Conservation (phyloP, 2,888 invertebrate species). For the Enchytraeus crypticus region DNA sequence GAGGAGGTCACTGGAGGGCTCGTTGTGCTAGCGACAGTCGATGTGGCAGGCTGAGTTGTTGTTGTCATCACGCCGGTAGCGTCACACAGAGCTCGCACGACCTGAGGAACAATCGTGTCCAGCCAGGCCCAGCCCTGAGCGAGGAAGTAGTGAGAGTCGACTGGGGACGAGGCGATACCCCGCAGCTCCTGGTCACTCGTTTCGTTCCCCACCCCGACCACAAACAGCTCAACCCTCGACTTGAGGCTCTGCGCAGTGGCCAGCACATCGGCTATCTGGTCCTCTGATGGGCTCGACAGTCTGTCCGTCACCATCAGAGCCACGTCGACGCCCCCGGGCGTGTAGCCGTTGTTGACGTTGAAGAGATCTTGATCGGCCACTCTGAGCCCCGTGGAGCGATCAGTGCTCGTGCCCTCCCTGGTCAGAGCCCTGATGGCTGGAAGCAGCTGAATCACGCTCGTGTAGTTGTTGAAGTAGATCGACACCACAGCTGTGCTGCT, state of each 20-base stretch:
- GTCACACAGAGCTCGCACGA: not conserved
- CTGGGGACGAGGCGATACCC: constrained; percentile 8
- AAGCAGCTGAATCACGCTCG: not conserved
- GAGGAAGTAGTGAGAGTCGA: constrained; percentile 5
- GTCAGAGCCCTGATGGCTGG: constrained; percentile 7
- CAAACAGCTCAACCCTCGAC: constrained; percentile 30
- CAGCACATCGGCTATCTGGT: constrained; percentile 32
- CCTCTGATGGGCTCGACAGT: constrained; percentile 35
- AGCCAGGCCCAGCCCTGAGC: not conserved
- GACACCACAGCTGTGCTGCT: constrained; percentile 13
- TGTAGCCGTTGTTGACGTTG: constrained; percentile 28
- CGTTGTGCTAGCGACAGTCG: not conserved
- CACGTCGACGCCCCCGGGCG: constrained; percentile 31
- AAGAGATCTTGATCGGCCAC: constrained; percentile 32
- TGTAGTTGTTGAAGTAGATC: constrained; percentile 14
- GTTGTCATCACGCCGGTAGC: not conserved
- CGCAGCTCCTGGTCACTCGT: constrained; percentile 31
- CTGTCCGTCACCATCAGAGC: constrained; percentile 38
- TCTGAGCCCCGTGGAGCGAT: constrained; percentile 33
- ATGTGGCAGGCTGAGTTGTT: not conserved
- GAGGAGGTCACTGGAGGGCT: too few relatives aligned
- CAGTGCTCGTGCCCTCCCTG: constrained; percentile 33
- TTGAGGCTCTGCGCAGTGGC: constrained; percentile 38
- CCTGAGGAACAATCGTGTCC: not conserved
- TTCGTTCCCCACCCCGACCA: constrained; percentile 31